These are phyloP conservation scores for Melanostoma mellinum DNA, from an alignment of 2,888 invertebrate genomes.

Conservation along the genomic window DNA sequence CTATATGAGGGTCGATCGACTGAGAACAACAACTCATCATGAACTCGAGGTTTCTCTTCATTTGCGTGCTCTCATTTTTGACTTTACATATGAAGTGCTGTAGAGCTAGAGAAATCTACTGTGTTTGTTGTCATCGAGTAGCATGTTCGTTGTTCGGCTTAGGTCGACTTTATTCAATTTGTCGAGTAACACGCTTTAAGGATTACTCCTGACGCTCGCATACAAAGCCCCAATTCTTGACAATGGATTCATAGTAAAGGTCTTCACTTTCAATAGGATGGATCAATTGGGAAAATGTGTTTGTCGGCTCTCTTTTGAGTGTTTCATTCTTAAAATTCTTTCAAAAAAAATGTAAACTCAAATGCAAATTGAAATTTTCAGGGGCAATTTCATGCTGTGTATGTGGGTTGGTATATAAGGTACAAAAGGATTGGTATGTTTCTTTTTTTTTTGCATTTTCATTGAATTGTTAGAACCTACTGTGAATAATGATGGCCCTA, in stretches of 20 bases:
- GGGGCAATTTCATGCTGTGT: conserved; percentile 70
- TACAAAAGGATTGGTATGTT: conserved; percentile 43
- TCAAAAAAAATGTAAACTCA: conserved; percentile 76
- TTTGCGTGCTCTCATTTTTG: conserved; percentile 25
- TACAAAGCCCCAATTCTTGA: conserved; percentile 61
- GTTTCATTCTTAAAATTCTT: conserved; percentile 25
- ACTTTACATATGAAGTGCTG: conserved; percentile 32
- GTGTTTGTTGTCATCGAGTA: conserved; percentile 61
- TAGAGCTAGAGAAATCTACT: conserved; percentile 9
- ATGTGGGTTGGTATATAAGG: conserved; percentile 56
- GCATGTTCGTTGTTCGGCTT: conserved; percentile 56
- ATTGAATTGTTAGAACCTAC: conserved; percentile 76
- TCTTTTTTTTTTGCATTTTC: conserved; percentile 40
- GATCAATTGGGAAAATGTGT: conserved; percentile 27
- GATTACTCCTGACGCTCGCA: conserved; percentile 78
- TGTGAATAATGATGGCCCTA: conserved; percentile 78
- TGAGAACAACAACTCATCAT: conserved; percentile 10
- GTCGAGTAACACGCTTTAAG: conserved; percentile 80
- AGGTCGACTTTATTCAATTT: conserved; percentile 78
- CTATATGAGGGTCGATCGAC: conserved; percentile 8
- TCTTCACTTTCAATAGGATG: conserved; percentile 42
- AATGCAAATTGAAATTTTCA: conserved; percentile 80
- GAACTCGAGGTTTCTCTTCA: conserved; percentile 11
- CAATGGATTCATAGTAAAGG: conserved; percentile 42
- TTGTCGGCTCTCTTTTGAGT: conserved; percentile 56